Base-by-base conservation (phyloP, 2,797 vertebrate genomes). In the Lacerta agilis region DNA sequence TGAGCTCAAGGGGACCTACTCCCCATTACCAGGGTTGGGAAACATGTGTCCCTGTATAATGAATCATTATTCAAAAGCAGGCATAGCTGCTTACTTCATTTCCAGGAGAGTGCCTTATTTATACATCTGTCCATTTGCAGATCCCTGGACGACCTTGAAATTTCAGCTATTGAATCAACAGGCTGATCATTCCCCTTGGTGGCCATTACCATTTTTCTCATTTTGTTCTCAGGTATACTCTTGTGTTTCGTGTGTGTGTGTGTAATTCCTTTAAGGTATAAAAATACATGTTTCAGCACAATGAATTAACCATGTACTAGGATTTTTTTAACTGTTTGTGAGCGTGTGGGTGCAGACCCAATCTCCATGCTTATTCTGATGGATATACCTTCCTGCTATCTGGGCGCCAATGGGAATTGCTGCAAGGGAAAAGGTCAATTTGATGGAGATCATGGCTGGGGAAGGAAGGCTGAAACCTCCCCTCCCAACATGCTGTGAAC, bases 201-300 rank as follows among this genome's bases (percentile, higher is more conserved):
- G 81, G 77, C 58, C 82, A 3, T 80, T 80, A 38, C 58, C 4
- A 33, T 36, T 13, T 55, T 80, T 80, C 20, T 25, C 79, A 85
- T 67, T 66, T 79, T 83, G 75, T 89, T 87, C 84, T 90, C 84
- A 86, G 82, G 45, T 3, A 91, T 90, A 90, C 86, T 92, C 90
- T 86, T 89, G 41, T 90, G 82, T 90, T 90, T 58, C 78, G 77
- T 8, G 87, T 85, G 10, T 17, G 1, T 86, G 36, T 36, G 11
- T 17, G 1, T 83, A 29, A 83, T 90, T 93, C 91, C 58, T 49
- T 64, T 36, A 49, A 83, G 91, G 43, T 0, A 0, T 10, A 83
- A 91, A 89, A 94, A 85, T 69, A 87, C 29, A 71, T 3, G 36
- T 93, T 91, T 90, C 92, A 90, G 61, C 89, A 73, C 72, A 13